phyloP scores from a whole-genome alignment of 2,888 invertebrate genomes.

The Drosophila quinaria region DNA sequence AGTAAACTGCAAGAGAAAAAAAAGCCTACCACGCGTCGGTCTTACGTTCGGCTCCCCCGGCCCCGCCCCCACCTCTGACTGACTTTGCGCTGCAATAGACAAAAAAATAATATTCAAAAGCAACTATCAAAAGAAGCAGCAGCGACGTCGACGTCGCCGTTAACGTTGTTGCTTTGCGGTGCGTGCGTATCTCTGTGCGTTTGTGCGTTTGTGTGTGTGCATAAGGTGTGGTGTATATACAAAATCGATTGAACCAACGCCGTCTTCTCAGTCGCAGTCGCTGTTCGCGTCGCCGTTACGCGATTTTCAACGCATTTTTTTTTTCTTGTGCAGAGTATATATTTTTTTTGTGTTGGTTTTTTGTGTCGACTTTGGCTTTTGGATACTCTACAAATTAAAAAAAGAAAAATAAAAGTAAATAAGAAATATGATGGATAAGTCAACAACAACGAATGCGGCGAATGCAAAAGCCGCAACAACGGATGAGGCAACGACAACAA shows the following conservation, averaged over 20 bases:
- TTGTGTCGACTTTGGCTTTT: slow-evolving; percentile 12
- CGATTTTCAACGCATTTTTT: slow-evolving; percentile 42
- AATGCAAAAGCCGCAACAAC: slow-evolving; percentile 51
- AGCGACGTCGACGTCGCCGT: slow-evolving; percentile 34
- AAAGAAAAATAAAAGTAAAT: too few relatives aligned
- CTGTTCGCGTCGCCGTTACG: slow-evolving; percentile 45
- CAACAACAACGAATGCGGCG: slow-evolving; percentile 61
- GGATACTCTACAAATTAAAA: neutral
- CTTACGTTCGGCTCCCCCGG: slow-evolving; percentile 14
- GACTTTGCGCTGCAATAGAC: slow-evolving; percentile 38
- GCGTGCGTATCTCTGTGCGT: slow-evolving; percentile 15
- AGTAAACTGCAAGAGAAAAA: slow-evolving; percentile 20
- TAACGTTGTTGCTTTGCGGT: slow-evolving; percentile 30
- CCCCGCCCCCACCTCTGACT: slow-evolving; percentile 1
- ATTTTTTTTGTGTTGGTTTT: slow-evolving; percentile 28
- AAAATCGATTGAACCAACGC: slow-evolving; percentile 69
- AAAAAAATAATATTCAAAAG: slow-evolving; percentile 41
- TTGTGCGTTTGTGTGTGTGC: slow-evolving; percentile 38
- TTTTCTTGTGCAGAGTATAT: slow-evolving; percentile 26
- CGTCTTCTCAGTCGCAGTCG: slow-evolving; percentile 16
- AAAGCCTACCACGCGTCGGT: slow-evolving; percentile 42
- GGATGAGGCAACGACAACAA: slow-evolving; percentile 45
- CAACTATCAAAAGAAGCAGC: slow-evolving; percentile 34
- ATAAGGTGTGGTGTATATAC: slow-evolving; percentile 75
- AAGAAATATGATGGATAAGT: slow-evolving; percentile 63